A percentile compares a stretch with the other conserved stretches of the same genome.
Conservation (phyloP, 2,888 invertebrate species). For the Petrolisthes manimaculis region DNA sequence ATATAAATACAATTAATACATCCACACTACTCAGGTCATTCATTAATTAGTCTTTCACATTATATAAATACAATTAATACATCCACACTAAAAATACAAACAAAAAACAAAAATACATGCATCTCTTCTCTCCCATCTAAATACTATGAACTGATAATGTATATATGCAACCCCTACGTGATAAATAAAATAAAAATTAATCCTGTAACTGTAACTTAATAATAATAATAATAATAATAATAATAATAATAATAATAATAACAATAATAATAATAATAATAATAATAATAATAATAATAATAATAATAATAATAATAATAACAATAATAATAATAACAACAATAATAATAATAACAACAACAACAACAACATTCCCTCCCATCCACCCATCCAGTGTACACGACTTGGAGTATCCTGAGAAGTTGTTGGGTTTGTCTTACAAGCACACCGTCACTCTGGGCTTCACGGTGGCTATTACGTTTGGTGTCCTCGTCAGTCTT, state of each 20-base stretch:
- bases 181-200: too few species aligned
- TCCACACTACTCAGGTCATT: not conserved
- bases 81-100: too few species aligned
- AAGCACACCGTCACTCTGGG: constrained; percentile 9
- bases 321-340: not conserved
- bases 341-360: not conserved
- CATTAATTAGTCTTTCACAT: too few species aligned
- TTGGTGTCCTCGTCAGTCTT: constrained; percentile 7
- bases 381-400: not conserved
- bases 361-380: too few species aligned
- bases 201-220: not conserved
- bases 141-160: too few species aligned
- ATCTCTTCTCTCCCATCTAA: too few species aligned
- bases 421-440: constrained; percentile 12
- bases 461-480: constrained; percentile 15
- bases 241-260: not conserved
- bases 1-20: too few species aligned
- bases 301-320: not conserved
- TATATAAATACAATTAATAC: too few species aligned
- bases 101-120: too few species aligned
- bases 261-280: not conserved
- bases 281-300: not conserved
- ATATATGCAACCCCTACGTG: too few species aligned
- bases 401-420: constrained; percentile 25
- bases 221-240: not conserved